Evolutionary conservation across 2,797 vertebrate genomes (phyloP).

Genomic region (Tokudaia muenninki): DNA sequence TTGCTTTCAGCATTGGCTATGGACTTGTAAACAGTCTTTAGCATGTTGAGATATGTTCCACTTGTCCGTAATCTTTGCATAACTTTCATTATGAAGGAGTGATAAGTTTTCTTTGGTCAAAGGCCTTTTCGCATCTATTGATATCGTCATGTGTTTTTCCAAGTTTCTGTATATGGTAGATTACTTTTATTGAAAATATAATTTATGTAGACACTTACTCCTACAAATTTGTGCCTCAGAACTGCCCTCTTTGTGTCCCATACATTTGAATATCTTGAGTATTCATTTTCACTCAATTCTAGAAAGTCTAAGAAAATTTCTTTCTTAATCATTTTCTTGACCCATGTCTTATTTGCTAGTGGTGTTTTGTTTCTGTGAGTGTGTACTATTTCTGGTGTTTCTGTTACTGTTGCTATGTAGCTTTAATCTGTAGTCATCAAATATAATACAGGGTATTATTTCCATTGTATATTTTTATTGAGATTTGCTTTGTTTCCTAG

Average conservation of each 20-base stretch:
- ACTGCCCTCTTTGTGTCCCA: not conserved
- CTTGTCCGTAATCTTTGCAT: not conserved
- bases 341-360: not conserved
- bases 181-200: not conserved
- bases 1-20: not conserved
- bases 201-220: not conserved
- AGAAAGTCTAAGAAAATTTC: not conserved
- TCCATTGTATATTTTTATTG: not conserved
- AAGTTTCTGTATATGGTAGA: not conserved
- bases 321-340: not conserved
- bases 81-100: not conserved
- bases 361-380: not conserved
- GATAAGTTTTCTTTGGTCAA: not conserved
- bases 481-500: not conserved
- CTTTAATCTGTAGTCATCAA: not conserved
- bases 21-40: not conserved
- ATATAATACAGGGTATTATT: not conserved
- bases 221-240: not conserved
- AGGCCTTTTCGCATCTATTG: not conserved
- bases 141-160: not conserved
- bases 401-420: not conserved
- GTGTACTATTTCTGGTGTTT: not conserved
- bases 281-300: not conserved
- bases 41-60: not conserved
- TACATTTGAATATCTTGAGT: not conserved